Evolutionary conservation across 1,140 invertebrate genomes (phyloP), one percentile per base, ranked within the genome.

Genomic region (Trissolcus basalis): DNA sequence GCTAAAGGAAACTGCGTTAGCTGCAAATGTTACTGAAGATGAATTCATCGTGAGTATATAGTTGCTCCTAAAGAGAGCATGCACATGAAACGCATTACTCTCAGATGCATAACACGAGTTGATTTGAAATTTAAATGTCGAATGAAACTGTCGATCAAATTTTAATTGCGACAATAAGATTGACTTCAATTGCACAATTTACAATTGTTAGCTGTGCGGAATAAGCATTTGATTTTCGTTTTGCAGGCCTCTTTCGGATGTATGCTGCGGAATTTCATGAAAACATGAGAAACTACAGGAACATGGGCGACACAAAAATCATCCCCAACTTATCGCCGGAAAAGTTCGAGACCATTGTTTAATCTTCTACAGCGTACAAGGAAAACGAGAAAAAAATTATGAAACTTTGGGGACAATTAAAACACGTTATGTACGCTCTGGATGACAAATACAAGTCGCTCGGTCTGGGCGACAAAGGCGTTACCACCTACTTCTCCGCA

Each of bases 261-360:
- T 98, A 97, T 88, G 87, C 93, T n/a, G 93, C 92, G 82, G 95
- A 93, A 1, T 83, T 97, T 33, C 95, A 96, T 83, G 90, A 92
- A 13, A 97, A 97, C 86, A 90, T 93, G 82, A 97, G 97, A 19
- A 98, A 99, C 87, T 99, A 98, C 85, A 97, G 97, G 86, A 92
- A 93, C 12, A 97, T 97, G 91, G 97, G 97, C 8, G 96, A 98
- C 86, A 94, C 93, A 33, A 99, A 99, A 89, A 94, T 98, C 82
- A 92, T 98, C 78, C 97, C 97, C 10, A 94, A 95, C 82, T 84
- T 98, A n/a, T 84, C 92, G 1, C 89, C 91, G 81, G 90, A 93
- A 0, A 92, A 94, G 76, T 93, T 98, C 79, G 93, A 94, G 81
- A 78, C 83, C 1, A 89, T 98, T 51, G 82, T 98, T 0, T 91